Conservation (phyloP, 2,797 vertebrate species). For the Channa striata region DNA sequence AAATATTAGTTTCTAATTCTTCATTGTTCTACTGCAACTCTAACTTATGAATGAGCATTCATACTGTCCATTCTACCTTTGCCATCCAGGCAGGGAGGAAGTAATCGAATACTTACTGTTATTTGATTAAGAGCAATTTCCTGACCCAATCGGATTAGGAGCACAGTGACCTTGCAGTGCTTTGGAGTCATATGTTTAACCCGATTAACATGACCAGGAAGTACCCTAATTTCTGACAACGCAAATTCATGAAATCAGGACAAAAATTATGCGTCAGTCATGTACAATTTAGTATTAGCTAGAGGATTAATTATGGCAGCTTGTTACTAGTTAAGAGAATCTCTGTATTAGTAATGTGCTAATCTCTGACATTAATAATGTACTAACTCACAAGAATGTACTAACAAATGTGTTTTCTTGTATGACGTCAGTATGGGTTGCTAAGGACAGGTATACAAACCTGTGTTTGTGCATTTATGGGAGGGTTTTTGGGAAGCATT, state of each 20-base stretch:
- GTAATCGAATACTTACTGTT: constrained; percentile 72
- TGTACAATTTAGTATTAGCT: neutral
- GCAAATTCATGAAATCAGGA: constrained; percentile 4
- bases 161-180: constrained; percentile 63
- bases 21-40: constrained; percentile 33
- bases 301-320: neutral
- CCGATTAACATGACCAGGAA: constrained; percentile 62
- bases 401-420: neutral
- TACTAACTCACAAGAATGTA: no score
- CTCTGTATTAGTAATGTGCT: no score
- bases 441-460: neutral
- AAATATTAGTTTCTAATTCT: constrained; percentile 31
- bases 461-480: neutral
- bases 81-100: constrained; percentile 56
- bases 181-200: constrained; percentile 63
- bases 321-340: neutral
- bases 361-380: no score
- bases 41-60: constrained; percentile 59
- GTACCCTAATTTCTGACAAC: constrained; percentile 3
- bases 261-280: neutral
- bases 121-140: constrained; percentile 83
- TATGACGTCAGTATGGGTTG: no score
- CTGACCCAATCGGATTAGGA: constrained; percentile 77
- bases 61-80: constrained; percentile 58
- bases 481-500: constrained; percentile 10